Base-by-base conservation (phyloP, 2,113 vertebrate species). In the Centrocercus urophasianus region DNA sequence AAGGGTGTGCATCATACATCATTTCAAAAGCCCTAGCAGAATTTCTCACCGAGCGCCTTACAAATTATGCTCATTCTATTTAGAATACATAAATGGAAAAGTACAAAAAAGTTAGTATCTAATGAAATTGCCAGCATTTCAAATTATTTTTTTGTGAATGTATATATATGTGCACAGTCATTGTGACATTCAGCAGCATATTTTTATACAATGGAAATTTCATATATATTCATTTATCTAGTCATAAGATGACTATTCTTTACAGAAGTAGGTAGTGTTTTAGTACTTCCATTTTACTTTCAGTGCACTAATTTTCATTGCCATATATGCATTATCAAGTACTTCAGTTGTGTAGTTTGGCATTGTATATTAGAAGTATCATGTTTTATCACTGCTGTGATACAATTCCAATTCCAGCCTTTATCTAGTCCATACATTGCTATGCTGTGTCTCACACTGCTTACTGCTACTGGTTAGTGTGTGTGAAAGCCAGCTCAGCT, bases 11-110 rank as follows among this genome's bases (percentile, higher is more conserved):
- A 91, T 11, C 32, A 75, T 19, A 67, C 27, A 87, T 93, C n/a
- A 64, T 93, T 95, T 94, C 61, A 78, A 89, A 97, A 95, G 21
- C 19, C 43, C 30, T 87, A 69, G 20, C 24, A 89, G 52, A 95
- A 83, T 25, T 32, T 92, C 67, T 94, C 42, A n/a, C 30, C 48
- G 64, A 83, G 40, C 73, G 59, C 90, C 64, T 72, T 75, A 25
- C 10, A 86, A 88, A 60, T 73, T 50, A 25, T 42, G 34, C 2
- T 85, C 2, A 13, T 47, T 69, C 87, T 63, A 27, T 48, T 42
- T 45, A 76, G 34, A 34, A 77, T 70, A 65, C 18, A 57, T 81
- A 54, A 91, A 12, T 32, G 73, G 28, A 96, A 60, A n/a, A 65
- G 15, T 22, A 42, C 6, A 32, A 59, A 84, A 86, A 93, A 57